Percentiles rank a stretch among this genome's conserved stretches.
Conservation (phyloP, 2,888 invertebrate species). For the Melinopterus prodromus region DNA sequence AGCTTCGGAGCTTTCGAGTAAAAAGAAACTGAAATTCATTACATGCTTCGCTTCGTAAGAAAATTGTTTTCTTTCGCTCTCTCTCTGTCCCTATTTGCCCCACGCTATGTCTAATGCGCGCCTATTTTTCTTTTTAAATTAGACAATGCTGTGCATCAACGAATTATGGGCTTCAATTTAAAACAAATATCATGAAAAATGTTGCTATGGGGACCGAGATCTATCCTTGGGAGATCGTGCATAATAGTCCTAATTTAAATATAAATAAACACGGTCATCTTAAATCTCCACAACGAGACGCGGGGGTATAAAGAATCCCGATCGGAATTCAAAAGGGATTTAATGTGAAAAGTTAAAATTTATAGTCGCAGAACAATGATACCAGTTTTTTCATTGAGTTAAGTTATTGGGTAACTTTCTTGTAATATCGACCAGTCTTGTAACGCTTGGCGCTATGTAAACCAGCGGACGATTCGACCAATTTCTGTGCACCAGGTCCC, state of each 20-base stretch:
- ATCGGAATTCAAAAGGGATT: conserved; percentile 57
- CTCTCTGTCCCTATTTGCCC: not conserved
- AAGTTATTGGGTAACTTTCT: conserved; percentile 61
- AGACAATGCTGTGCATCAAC: too few relatives aligned
- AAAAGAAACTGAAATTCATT: conserved; percentile 59
- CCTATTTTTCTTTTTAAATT: not conserved
- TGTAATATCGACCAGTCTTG: not conserved
- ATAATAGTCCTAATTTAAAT: not conserved
- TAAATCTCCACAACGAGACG: conserved; percentile 28
- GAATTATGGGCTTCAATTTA: too few relatives aligned
- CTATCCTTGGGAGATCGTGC: too few relatives aligned
- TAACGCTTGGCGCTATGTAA: not conserved
- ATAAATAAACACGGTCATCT: not conserved
- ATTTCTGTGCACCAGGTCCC: not conserved
- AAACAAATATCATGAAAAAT: too few relatives aligned
- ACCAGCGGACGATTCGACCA: not conserved
- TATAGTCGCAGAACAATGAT: conserved; percentile 62
- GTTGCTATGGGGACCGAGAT: not conserved
- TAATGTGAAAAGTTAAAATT: conserved; percentile 63
- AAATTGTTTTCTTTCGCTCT: conserved; percentile 57
- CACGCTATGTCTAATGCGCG: not conserved
- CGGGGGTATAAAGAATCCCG: conserved; percentile 41
- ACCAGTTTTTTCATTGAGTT: conserved; percentile 60
- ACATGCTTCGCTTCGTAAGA: conserved; percentile 60
- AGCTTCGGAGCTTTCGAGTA: conserved; percentile 40